Evolutionary conservation across 2,797 vertebrate genomes (phyloP).

Genomic region (Sebastes glaucus): DNA sequence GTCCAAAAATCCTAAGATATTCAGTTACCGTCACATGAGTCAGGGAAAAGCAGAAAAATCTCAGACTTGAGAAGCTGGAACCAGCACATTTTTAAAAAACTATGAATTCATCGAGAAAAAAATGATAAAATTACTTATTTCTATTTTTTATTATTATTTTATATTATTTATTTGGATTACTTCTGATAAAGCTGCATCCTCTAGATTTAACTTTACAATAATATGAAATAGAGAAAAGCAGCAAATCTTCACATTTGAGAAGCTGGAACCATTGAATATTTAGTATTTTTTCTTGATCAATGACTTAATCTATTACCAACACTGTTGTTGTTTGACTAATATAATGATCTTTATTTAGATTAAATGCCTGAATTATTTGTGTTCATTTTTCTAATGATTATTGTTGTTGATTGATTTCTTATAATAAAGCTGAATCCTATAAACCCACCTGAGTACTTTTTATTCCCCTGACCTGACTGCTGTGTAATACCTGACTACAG

Average conservation of each 20-base stretch:
- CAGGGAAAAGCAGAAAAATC: fast-evolving
- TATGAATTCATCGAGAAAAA: background rate
- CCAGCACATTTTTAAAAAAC: background rate
- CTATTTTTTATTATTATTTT: too few relatives aligned
- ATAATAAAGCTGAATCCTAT: background rate
- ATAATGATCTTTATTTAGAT: background rate
- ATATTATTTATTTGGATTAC: background rate
- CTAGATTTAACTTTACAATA: background rate
- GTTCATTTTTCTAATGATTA: fast-evolving
- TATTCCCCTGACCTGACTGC: background rate
- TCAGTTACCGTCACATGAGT: background rate
- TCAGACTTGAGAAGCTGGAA: background rate
- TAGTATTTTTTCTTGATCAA: background rate
- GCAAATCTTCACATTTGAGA: background rate
- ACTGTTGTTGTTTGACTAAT: background rate
- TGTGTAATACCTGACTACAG: background rate
- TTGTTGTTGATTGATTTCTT: background rate
- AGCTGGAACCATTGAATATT: background rate
- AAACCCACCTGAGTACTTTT: background rate
- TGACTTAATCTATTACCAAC: background rate
- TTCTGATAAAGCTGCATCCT: background rate
- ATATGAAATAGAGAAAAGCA: background rate
- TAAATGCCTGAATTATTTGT: background rate
- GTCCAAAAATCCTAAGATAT: background rate
- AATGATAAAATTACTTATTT: background rate